Conservation (phyloP, 2,888 invertebrate genomes). For the Caradrina clavipalpis region DNA sequence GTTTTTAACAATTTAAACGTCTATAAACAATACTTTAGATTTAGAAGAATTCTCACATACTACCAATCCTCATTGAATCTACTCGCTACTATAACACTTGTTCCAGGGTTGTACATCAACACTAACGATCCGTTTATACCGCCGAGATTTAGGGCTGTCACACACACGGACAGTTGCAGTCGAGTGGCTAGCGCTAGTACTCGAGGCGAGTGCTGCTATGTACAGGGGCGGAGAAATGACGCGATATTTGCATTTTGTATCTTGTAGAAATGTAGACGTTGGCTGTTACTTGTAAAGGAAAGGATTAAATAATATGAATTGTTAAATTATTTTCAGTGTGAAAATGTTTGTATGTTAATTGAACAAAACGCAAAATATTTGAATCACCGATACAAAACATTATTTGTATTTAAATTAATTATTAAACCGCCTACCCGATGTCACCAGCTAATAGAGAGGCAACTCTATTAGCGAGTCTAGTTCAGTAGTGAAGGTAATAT, state of each 20-base stretch:
- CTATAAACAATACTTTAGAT: no score
- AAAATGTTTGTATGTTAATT: background rate
- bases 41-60: no score
- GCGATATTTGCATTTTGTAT: slow-evolving; percentile 57
- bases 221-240: slow-evolving; percentile 37
- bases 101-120: slow-evolving; percentile 43
- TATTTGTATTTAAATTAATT: no score
- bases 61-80: background rate
- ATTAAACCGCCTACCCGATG: background rate
- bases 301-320: slow-evolving; percentile 2
- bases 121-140: slow-evolving; percentile 56
- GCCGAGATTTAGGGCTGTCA: slow-evolving; percentile 56
- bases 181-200: slow-evolving; percentile 54
- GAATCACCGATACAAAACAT: no score
- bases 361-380: background rate
- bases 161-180: slow-evolving; percentile 51
- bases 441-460: slow-evolving; percentile 1
- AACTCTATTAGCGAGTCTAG: slow-evolving; percentile 24
- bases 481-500: slow-evolving; percentile 29
- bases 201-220: slow-evolving; percentile 35
- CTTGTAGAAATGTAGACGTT: slow-evolving; percentile 44
- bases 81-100: slow-evolving; percentile 25
- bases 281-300: slow-evolving; percentile 21
- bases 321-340: background rate
- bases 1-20: background rate